phyloP scores from a whole-genome alignment of 2,113 vertebrate species.

The Passer domesticus region DNA sequence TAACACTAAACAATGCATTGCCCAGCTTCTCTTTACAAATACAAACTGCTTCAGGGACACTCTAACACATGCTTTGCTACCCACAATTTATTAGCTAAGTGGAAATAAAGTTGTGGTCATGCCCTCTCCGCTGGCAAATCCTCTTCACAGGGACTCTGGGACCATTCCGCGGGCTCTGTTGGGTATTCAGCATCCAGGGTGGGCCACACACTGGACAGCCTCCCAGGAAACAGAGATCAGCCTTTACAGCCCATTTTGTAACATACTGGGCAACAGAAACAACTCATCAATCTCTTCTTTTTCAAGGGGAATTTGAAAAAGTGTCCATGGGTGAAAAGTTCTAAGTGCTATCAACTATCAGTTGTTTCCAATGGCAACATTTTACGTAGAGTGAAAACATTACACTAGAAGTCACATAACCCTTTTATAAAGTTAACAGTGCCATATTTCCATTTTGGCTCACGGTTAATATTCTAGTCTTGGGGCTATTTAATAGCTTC shows the following conservation, averaged over 20 bases:
- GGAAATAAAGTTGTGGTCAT: neutral
- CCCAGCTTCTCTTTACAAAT: neutral
- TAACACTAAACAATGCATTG: neutral
- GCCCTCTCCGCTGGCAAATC: neutral
- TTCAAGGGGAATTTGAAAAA: neutral
- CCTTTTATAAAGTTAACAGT: neutral
- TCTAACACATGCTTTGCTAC: neutral
- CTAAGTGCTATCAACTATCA: neutral
- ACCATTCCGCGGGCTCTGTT: neutral
- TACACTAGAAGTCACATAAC: neutral
- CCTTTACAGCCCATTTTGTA: neutral
- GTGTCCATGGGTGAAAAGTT: neutral
- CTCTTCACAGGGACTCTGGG: neutral
- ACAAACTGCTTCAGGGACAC: neutral
- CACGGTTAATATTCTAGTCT: neutral
- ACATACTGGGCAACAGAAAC: neutral
- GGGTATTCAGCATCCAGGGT: neutral
- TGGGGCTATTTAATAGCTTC: neutral
- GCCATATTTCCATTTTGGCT: neutral
- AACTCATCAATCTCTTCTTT: neutral
- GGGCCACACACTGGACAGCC: slow-evolving; percentile 7
- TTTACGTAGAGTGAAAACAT: neutral
- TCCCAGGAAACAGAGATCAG: neutral
- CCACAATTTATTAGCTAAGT: neutral
- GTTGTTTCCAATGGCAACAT: neutral